These are phyloP conservation scores for Plumapathes pennacea DNA, from an alignment of 92 coral and sea anemone genomes.

Conservation along the genomic window DNA sequence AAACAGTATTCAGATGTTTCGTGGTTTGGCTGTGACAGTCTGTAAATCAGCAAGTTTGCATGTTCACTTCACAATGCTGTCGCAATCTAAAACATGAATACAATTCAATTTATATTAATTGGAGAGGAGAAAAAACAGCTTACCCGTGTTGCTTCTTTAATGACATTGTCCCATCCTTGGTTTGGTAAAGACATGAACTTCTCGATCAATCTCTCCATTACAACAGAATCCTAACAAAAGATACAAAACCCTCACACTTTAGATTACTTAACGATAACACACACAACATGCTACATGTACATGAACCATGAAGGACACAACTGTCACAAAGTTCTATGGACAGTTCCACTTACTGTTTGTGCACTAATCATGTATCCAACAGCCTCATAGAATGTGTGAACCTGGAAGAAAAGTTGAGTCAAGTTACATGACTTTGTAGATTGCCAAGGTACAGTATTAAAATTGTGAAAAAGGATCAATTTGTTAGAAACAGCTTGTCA, in stretches of 20 bases:
- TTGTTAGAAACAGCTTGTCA: no score
- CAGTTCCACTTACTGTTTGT: slow-evolving; percentile 71
- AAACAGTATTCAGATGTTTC: no score
- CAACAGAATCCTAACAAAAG: slow-evolving; percentile 83
- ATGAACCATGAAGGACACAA: neutral
- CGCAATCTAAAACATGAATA: no score
- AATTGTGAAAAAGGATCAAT: no score
- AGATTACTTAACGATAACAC: neutral
- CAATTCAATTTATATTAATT: no score
- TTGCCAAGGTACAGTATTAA: no score
- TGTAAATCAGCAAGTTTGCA: no score
- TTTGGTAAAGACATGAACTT: slow-evolving; percentile 99
- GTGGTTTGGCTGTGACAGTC: no score
- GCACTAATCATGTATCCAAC: slow-evolving; percentile 99
- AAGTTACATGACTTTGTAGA: no score
- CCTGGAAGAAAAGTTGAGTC: slow-evolving; percentile 24
- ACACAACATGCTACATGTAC: no score
- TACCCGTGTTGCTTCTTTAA: slow-evolving; percentile 97
- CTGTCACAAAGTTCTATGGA: neutral
- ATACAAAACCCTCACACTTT: neutral
- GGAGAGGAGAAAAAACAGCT: no score
- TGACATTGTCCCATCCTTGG: slow-evolving; percentile 98
- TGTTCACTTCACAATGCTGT: no score
- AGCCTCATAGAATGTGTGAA: slow-evolving; percentile 98
- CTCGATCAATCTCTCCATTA: slow-evolving; percentile 96